Evolutionary conservation across 2,888 invertebrate species (phyloP).

Genomic region (Cylloceria caligata): DNA sequence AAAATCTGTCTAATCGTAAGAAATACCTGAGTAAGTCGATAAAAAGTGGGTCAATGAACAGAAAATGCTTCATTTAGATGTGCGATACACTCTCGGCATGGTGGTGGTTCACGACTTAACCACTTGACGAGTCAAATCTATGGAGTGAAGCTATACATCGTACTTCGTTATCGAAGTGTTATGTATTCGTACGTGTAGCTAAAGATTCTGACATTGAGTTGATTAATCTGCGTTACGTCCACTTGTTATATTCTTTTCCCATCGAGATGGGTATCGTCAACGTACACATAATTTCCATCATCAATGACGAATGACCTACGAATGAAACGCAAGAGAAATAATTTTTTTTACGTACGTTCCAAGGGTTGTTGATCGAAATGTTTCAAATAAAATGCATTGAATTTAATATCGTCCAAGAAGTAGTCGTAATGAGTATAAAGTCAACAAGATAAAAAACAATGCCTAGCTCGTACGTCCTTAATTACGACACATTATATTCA

Average conservation of each 20-base stretch:
- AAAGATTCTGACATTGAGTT: constrained; percentile 31
- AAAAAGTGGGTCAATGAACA: no score
- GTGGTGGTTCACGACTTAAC: constrained; percentile 45
- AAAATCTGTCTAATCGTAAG: no score
- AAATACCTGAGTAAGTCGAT: no score
- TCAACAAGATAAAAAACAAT: neutral
- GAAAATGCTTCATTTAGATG: constrained; percentile 10
- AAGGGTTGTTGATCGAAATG: no score
- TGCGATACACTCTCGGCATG: neutral
- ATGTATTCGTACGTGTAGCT: constrained; percentile 30
- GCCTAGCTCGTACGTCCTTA: neutral
- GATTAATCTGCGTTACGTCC: constrained; percentile 46
- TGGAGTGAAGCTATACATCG: constrained; percentile 40
- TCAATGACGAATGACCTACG: neutral
- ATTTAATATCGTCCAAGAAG: no score
- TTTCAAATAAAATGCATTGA: no score
- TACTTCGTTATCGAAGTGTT: constrained; percentile 23
- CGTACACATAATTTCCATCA: neutral
- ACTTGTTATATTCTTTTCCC: neutral
- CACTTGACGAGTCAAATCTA: constrained; percentile 9
- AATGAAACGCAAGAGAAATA: neutral
- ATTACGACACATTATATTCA: neutral
- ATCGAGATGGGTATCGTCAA: neutral
- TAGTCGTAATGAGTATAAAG: neutral
- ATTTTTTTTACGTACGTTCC: no score